A percentile compares a stretch with the other conserved stretches of the same genome.
These are phyloP conservation scores for Yponomeuta plumbellus DNA, from an alignment of 2,888 invertebrate genomes.

Conservation along the genomic window DNA sequence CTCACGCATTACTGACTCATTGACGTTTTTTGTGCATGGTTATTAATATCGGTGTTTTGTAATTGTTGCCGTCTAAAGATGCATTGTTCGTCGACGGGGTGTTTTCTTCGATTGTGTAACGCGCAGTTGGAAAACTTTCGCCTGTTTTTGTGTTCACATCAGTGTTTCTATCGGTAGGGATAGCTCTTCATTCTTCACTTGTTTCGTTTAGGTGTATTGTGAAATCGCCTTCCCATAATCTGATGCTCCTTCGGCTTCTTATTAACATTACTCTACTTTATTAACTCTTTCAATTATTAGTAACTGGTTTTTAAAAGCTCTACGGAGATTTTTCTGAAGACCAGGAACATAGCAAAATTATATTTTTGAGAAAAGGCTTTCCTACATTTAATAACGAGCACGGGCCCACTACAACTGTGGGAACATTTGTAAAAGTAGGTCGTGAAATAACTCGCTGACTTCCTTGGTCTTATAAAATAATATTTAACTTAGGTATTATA, in stretches of 20 bases:
- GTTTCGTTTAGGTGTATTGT: neutral
- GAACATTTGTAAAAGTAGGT: too few species aligned
- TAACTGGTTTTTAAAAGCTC: too few species aligned
- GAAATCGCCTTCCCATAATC: neutral
- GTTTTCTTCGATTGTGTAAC: neutral
- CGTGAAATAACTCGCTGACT: too few species aligned
- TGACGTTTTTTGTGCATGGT: neutral
- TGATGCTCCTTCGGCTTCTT: neutral
- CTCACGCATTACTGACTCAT: slow-evolving; percentile 1
- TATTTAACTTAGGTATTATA: too few species aligned
- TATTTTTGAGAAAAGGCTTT: too few species aligned
- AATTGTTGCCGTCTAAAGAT: neutral
- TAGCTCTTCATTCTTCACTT: neutral
- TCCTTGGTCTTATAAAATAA: too few species aligned
- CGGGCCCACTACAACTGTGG: too few species aligned
- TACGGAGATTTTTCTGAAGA: too few species aligned
- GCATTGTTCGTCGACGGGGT: neutral
- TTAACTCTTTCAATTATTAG: too few species aligned
- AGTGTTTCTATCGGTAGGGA: neutral
- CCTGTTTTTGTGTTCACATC: neutral
- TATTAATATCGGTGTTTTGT: neutral
- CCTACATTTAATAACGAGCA: too few species aligned
- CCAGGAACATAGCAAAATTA: too few species aligned
- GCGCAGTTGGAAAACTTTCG: neutral
- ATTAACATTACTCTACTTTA: too few species aligned